Conservation (phyloP, 2,888 invertebrate genomes). For the Halictus quadricinctus region DNA sequence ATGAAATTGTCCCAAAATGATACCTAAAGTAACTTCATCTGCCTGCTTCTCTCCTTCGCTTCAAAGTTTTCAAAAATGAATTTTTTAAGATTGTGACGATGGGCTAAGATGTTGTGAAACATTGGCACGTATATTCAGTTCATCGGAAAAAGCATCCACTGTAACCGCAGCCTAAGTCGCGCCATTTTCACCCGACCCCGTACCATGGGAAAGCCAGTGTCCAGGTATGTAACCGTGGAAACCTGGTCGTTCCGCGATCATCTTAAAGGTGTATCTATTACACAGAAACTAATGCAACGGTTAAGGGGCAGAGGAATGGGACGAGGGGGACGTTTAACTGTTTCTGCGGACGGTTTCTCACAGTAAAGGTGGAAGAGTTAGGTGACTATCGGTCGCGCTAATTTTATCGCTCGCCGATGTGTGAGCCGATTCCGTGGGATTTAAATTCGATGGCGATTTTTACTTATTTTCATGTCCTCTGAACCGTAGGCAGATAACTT, state of each 20-base stretch:
- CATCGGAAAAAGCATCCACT: neutral
- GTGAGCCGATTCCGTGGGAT: neutral
- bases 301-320: neutral
- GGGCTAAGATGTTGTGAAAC: neutral
- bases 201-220: slow-evolving; percentile 36
- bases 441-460: neutral
- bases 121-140: neutral
- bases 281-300: neutral
- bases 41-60: neutral
- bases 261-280: neutral
- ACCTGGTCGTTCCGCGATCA: neutral
- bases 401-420: neutral
- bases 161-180: slow-evolving; percentile 13
- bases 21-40: neutral
- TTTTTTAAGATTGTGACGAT: neutral
- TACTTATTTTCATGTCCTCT: neutral
- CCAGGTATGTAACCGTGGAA: neutral
- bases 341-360: neutral
- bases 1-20: no score
- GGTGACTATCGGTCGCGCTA: neutral
- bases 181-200: neutral
- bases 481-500: neutral
- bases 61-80: neutral
- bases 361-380: slow-evolving; percentile 5
- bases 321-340: slow-evolving; percentile 4